Evolutionary conservation across 2,888 invertebrate species (phyloP), one percentile per base, ranked within the genome.

Genomic region (Drosophila infuscata): DNA sequence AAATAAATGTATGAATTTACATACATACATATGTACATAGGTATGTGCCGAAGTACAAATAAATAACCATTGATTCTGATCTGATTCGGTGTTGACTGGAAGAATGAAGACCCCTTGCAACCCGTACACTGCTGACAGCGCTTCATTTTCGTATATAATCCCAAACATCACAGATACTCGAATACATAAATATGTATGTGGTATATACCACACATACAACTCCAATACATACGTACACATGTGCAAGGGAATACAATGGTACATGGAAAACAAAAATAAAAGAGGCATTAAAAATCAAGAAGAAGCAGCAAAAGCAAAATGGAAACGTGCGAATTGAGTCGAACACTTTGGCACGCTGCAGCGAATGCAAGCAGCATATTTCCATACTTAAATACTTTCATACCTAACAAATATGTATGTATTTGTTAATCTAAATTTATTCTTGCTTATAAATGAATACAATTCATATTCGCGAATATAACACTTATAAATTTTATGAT

Each of bases 261-360:
- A 69, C 33, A 82, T 74, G 82, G 79, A 68, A 64, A 69, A 17
- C 71, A 70, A 70, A 63, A 81, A 66, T 65, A 64, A 84, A 84
- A 72, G 79, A 60, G 64, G 79, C 79, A 73, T 69, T 70, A 66
- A 83, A 81, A 76, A 62, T 36, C 15, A 46, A 48, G 57, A 63
- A 51, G 57, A 66, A 58, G 48, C 65, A 63, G 49, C 36, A 51
- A 62, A 36, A 56, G 20, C 41, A 54, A 68, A 48, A 36, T 70
- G 29, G 20, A 51, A 64, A 49, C 33, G 15, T 68, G 17, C 48
- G 41, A 41, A 35, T 30, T 46, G 29, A 52, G 76, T 43, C 48
- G 70, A 43, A 7, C 0, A 11, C 6, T 32, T 70, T 41, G 11
- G 53, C 38, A 53, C 76, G 11, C 76, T 74, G 48, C 54, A 64